Conservation (phyloP, 2,113 vertebrate species). For the Lipophrys pholis region DNA sequence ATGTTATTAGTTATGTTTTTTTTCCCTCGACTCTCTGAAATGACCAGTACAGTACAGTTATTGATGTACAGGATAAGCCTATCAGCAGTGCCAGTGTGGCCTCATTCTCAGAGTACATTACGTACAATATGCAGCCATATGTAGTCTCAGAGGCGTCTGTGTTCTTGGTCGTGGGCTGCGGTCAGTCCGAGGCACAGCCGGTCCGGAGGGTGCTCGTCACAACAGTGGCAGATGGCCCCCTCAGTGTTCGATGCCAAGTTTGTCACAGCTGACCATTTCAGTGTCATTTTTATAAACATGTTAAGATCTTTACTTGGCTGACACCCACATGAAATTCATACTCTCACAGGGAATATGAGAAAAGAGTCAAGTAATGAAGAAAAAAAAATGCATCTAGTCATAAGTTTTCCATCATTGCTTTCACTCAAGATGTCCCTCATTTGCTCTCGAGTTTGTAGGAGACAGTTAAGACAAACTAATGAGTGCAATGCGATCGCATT, state of each 20-base stretch:
- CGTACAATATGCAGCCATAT: constrained; percentile 4
- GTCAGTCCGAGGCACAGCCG: constrained; percentile 36
- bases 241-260: constrained; percentile 37
- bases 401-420: no score
- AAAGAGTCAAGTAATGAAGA: background rate
- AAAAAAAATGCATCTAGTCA: background rate
- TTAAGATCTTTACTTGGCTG: constrained; percentile 1
- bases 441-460: background rate
- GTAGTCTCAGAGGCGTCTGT: constrained; percentile 51
- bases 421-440: no score
- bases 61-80: background rate
- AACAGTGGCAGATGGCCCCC: constrained; percentile 69
- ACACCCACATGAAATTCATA: background rate
- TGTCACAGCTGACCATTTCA: constrained; percentile 60
- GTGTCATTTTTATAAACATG: constrained; percentile 21
- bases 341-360: background rate
- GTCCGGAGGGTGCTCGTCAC: constrained; percentile 56
- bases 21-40: no score
- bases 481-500: background rate
- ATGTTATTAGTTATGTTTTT: background rate
- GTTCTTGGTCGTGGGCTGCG: constrained; percentile 40
- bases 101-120: constrained; percentile 39
- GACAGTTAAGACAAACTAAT: background rate
- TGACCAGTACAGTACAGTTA: background rate
- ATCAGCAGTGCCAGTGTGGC: constrained; percentile 28